Evolutionary conservation across 2,888 invertebrate genomes (phyloP).

Genomic region (Hirudinaria manillensis): DNA sequence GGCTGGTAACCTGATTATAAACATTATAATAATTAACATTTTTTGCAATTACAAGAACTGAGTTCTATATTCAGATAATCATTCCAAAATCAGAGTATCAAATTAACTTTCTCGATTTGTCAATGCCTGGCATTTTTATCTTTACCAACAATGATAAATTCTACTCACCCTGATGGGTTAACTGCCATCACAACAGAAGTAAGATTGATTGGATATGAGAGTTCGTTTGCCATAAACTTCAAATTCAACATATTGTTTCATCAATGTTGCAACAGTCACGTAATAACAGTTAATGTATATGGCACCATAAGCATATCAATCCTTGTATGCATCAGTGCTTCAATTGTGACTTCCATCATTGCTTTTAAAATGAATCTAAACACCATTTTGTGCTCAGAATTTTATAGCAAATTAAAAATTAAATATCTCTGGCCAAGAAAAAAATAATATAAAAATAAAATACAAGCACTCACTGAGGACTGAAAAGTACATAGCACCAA

Average conservation of each 20-base stretch:
- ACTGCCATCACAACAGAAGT: constrained; percentile 86
- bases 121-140: too few species aligned
- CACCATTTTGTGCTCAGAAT: too few species aligned
- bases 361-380: too few species aligned
- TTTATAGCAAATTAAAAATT: too few species aligned
- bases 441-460: too few species aligned
- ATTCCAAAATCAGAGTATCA: too few species aligned
- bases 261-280: too few species aligned
- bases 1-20: neutral
- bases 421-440: too few species aligned
- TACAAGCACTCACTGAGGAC: neutral
- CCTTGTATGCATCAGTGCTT: neutral
- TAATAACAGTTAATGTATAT: too few species aligned
- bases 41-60: neutral
- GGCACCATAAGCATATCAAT: neutral
- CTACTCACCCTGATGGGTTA: constrained; percentile 64
- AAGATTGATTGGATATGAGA: constrained; percentile 78
- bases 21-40: neutral
- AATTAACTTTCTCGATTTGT: too few species aligned
- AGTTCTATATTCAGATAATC: neutral
- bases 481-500: neutral
- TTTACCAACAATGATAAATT: too few species aligned
- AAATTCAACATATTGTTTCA: neutral
- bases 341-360: too few species aligned
- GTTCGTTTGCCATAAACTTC: constrained; percentile 30